Base-by-base conservation (phyloP, 1,140 invertebrate species). In the Hermatobates lingyangjiaoensis region DNA sequence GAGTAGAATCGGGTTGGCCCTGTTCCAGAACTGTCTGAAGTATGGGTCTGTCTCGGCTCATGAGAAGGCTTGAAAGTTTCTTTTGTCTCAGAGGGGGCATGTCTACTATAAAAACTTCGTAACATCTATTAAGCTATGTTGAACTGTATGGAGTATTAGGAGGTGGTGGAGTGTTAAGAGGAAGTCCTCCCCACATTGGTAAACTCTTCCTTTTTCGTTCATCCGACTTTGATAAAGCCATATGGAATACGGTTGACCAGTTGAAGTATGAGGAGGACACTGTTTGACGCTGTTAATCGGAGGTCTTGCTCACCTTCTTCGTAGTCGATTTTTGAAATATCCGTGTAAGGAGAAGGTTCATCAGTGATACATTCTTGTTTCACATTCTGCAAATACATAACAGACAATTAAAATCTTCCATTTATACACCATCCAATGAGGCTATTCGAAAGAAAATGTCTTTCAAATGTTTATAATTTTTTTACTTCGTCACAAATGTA, bases 11-110 rank as follows among this genome's bases (percentile, higher is more conserved):
- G 0, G 62, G 57, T 48, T 80, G 76, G 7, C 74, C 70, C 63
- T 84, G 80, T n/a, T 82, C 83, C 5, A 89, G 68, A 0, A 87
- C 84, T 39, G 81, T 87, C 54, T 84, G 69, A 44, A 89, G 65
- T 48, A 89, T 88, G 0, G 84, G 83, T 0, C 83, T 87, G 59
- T 87, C 84, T 26, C 78, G 71, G 51, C 73, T 77, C 61, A 77
- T 74, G 48, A 80, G 57, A 69, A 77, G 66, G 57, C 66, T 73
- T 23, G 68, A 75, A n/a, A 67, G 72, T 58, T 71, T 76, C 56
- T 82, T 84, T 63, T 83, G 83, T 46, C 79, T 73, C 39, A 81
- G 65, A 1, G 80, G 76, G 51, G 81, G 77, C 68, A 77, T 76
- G 53, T 83, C 80, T 23, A 58, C 53, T 27, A 57, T 57, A 20